These are phyloP conservation scores for Micropoecilia bifurca DNA, from an alignment of 2,797 vertebrate species.

Conservation along the genomic window DNA sequence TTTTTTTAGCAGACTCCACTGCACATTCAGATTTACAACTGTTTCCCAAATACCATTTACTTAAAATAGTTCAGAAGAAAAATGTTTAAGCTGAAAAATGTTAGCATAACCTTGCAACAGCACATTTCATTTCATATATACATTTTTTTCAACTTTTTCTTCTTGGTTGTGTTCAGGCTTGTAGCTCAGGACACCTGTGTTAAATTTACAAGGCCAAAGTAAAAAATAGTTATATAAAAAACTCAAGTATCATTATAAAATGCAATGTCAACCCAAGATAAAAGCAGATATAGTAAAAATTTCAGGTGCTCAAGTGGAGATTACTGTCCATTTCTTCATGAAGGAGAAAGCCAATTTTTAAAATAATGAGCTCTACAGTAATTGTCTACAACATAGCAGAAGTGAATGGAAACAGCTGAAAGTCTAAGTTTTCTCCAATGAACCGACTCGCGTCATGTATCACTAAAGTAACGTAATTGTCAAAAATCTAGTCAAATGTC, in stretches of 20 bases:
- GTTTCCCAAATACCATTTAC: neutral
- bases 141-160: neutral
- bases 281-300: neutral
- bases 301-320: neutral
- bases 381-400: neutral
- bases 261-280: neutral
- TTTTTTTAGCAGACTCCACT: neutral
- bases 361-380: neutral
- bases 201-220: neutral
- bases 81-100: neutral
- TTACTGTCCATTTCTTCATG: neutral
- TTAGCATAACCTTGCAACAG: neutral
- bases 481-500: neutral
- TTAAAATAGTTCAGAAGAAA: neutral
- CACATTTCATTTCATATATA: neutral
- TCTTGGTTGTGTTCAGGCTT: neutral
- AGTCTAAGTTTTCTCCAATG: neutral
- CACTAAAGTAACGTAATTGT: neutral
- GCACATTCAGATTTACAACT: neutral
- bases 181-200: neutral
- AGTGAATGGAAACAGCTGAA: neutral
- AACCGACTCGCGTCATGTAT: neutral
- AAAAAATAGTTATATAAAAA: neutral
- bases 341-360: neutral
- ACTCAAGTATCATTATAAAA: neutral